Percentiles rank a stretch among this genome's conserved stretches.
phyloP scores from a whole-genome alignment of 2,797 vertebrate genomes.

The Tenualosa ilisha region DNA sequence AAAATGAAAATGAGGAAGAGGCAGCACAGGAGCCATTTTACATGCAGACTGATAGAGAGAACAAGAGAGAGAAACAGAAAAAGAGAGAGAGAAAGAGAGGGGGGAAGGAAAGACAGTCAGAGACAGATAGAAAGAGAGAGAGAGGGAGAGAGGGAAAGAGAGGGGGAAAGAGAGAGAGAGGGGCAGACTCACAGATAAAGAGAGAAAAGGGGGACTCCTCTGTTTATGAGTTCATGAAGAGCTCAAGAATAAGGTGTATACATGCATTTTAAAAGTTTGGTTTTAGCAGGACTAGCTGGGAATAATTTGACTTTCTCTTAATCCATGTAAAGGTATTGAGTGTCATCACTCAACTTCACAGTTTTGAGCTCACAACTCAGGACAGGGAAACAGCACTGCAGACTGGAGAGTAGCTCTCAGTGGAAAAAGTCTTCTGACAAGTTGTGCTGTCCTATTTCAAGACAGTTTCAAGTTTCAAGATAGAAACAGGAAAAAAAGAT shows the following conservation, averaged over 20 bases:
- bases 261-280: too few relatives aligned
- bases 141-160: conserved; percentile 26
- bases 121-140: too few relatives aligned
- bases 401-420: too few relatives aligned
- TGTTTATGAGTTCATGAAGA: too few relatives aligned
- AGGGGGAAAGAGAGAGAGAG: conserved; percentile 17
- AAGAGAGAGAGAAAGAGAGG: neutral
- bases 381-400: neutral
- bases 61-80: neutral
- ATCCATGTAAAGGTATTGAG: too few relatives aligned
- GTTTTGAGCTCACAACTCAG: neutral
- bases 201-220: too few relatives aligned
- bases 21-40: neutral
- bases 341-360: too few relatives aligned
- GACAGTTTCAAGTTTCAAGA: neutral
- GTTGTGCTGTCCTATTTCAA: neutral
- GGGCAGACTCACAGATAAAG: neutral
- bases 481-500: neutral
- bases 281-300: too few relatives aligned
- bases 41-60: neutral
- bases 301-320: too few relatives aligned
- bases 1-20: conserved; percentile 29
- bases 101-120: neutral
- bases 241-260: too few relatives aligned
- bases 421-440: neutral